Percentiles rank a stretch among this genome's conserved stretches.
Evolutionary conservation across 1,140 invertebrate species (phyloP).

Genomic region (Brachionus asplanchnoidis): DNA sequence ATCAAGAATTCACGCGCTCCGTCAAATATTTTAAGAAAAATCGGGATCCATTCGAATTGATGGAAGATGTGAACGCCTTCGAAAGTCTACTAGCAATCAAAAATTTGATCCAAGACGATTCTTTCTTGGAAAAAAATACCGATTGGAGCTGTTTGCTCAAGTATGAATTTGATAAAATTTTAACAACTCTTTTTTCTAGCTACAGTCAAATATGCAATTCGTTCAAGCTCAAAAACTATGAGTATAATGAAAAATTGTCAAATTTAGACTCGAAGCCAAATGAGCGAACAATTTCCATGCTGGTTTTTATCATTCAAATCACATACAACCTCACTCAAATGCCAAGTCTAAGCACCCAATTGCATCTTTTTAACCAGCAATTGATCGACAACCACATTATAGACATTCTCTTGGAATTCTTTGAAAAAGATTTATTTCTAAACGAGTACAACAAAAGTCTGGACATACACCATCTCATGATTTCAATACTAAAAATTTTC

Average conservation of each 20-base stretch:
- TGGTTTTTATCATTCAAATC: neutral
- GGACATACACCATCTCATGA: neutral
- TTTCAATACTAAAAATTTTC: neutral
- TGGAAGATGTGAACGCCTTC: neutral
- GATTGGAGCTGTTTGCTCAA: neutral
- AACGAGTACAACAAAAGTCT: neutral
- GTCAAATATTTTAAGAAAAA: conserved; percentile 1
- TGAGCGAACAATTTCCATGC: neutral
- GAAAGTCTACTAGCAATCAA: neutral
- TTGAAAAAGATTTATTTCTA: neutral
- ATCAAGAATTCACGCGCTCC: neutral
- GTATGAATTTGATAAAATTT: neutral
- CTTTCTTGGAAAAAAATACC: conserved; percentile 3
- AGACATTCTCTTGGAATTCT: neutral
- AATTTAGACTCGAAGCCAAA: neutral
- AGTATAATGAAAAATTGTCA: neutral
- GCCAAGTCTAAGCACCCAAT: neutral
- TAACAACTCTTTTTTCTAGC: neutral
- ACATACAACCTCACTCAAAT: neutral
- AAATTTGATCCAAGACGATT: neutral
- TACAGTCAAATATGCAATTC: neutral
- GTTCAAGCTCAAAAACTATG: neutral
- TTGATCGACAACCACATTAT: neutral
- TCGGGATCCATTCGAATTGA: neutral
- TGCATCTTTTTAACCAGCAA: neutral